These are phyloP conservation scores for Xestoiulus laeticollis DNA, from an alignment of 2,888 invertebrate genomes.

Conservation along the genomic window DNA sequence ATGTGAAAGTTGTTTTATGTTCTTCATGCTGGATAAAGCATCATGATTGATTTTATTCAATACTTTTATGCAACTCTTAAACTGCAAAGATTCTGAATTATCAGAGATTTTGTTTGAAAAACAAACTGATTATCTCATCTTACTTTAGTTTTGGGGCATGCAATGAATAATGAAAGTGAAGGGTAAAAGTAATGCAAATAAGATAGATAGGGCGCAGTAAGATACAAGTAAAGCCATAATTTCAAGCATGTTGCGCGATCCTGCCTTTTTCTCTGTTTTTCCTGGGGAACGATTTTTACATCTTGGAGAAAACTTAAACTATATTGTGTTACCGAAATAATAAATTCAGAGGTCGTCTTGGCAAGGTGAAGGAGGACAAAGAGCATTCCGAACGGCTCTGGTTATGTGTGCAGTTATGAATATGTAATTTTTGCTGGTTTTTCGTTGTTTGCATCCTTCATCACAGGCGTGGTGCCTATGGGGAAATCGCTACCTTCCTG, in stretches of 20 bases:
- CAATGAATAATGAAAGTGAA: neutral
- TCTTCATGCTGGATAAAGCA: too few species aligned
- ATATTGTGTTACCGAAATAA: neutral
- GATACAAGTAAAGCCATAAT: neutral
- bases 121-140: too few species aligned
- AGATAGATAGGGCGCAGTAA: neutral
- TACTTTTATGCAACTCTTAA: too few species aligned
- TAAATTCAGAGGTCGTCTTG: neutral
- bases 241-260: neutral
- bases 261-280: neutral
- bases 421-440: neutral
- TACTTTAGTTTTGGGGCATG: too few species aligned
- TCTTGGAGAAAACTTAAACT: neutral
- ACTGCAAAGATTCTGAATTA: too few species aligned
- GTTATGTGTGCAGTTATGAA: neutral
- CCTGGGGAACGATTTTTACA: neutral
- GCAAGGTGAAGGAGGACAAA: constrained; percentile 17
- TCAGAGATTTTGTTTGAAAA: too few species aligned
- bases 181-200: neutral
- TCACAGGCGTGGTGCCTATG: neutral
- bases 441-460: neutral
- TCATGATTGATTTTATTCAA: too few species aligned
- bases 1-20: too few species aligned
- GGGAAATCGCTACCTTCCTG: constrained; percentile 13
- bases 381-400: neutral